Evolutionary conservation across 1,140 invertebrate species (phyloP).

Genomic region (Alviniconcha marisindica): DNA sequence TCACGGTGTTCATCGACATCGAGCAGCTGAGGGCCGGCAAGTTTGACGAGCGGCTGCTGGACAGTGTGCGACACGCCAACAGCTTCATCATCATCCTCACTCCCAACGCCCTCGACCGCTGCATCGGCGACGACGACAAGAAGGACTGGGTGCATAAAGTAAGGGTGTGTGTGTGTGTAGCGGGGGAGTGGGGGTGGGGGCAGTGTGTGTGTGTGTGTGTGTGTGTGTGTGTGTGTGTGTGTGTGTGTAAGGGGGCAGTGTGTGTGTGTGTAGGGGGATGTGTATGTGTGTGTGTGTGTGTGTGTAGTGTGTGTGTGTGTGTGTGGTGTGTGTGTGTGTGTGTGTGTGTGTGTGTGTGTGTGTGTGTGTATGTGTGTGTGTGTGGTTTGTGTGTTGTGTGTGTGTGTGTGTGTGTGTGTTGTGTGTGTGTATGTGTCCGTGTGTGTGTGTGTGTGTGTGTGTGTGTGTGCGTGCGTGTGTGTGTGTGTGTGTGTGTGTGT

Average conservation of each 20-base stretch:
- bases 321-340: no score
- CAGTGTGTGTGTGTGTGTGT: no score
- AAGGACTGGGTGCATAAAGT: slow-evolving; percentile 99
- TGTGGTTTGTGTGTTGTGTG: no score
- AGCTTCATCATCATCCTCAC: slow-evolving; percentile 98
- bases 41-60: slow-evolving; percentile 98
- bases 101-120: slow-evolving; percentile 94
- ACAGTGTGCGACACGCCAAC: slow-evolving; percentile 95
- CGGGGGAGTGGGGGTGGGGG: neutral
- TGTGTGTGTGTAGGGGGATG: no score
- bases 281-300: slow-evolving; percentile 9
- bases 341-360: neutral
- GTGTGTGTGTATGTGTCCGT: neutral
- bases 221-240: neutral
- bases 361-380: neutral
- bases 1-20: slow-evolving; percentile 77
- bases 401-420: no score
- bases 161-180: neutral
- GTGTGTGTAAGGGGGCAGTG: neutral
- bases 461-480: neutral
- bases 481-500: neutral
- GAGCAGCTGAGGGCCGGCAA: slow-evolving; percentile 80
- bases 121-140: slow-evolving; percentile 92
- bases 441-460: neutral
- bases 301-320: slow-evolving; percentile 18